phyloP scores from a whole-genome alignment of 2,113 vertebrate genomes.

The Ornithorhynchus anatinus region DNA sequence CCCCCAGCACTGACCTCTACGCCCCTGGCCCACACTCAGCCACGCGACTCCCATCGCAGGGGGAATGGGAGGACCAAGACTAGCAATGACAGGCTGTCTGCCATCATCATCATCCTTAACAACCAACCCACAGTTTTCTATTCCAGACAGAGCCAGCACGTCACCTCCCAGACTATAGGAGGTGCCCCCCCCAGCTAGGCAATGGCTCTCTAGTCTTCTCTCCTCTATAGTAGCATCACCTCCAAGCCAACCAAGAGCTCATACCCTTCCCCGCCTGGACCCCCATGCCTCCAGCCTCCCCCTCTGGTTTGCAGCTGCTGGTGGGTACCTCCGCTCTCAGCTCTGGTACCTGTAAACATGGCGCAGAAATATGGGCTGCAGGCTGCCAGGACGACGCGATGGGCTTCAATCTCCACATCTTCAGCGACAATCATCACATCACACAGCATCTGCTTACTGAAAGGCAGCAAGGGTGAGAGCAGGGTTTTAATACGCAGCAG shows the following conservation, averaged over 20 bases:
- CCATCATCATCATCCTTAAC: no score
- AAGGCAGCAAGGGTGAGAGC: conserved; percentile 56
- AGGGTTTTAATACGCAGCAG: no score
- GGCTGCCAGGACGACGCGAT: conserved; percentile 90
- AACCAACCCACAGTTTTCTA: no score
- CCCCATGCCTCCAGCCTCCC: neutral
- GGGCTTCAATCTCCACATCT: conserved; percentile 87
- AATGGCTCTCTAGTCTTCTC: no score
- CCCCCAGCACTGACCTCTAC: no score
- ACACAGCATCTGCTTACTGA: conserved; percentile 90
- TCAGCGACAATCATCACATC: conserved; percentile 94
- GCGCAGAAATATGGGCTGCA: conserved; percentile 97
- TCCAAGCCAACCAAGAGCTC: neutral
- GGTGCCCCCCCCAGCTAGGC: no score
- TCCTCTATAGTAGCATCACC: neutral
- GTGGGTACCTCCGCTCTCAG: rapidly evolving
- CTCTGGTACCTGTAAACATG: conserved; percentile 92
- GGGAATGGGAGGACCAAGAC: no score
- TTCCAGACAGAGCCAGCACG: no score
- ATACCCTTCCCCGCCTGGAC: neutral
- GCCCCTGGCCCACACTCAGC: no score
- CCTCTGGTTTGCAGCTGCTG: neutral
- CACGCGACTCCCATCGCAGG: no score
- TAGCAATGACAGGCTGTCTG: no score
- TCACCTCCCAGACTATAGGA: no score